Evolutionary conservation across 1,140 invertebrate genomes (phyloP), one percentile per base, ranked within the genome.

Genomic region (Cyphomyrmex costatus): DNA sequence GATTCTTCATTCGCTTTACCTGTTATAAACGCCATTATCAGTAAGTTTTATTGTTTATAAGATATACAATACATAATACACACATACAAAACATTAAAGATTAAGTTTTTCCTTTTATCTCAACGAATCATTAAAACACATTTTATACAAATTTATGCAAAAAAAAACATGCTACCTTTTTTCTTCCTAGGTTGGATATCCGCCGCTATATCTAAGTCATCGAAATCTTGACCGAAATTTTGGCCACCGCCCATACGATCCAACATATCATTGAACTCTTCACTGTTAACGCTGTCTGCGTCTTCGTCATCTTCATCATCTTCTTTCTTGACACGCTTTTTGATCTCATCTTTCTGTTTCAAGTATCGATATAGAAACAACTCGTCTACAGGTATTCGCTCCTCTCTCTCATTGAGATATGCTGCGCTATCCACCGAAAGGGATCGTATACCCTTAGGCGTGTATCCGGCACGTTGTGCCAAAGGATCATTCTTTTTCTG

Each of bases 231-330:
- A 46, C 92, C 96, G 16, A 97, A 90, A 90, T 97, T 96, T 89
- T 96, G 96, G 51, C 92, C 91, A 42, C 92, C 96, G 1, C 95
- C 96, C 91, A 98, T 95, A 73, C 94, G 95, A 91, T 97, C 97
- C 51, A 98, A 94, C 95, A 98, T 97, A n/a, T 97, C 96, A 85
- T 98, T 97, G 94, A 99, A 99, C 93, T 99, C 98, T 80, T 98
- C 97, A 93, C 98, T 98, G 86, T 96, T 97, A 3, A 99, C 97
- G 91, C 98, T 98, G 60, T 97, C 97, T 49, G 96, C 95, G 93
- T 98, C 98, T 1, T 82, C 66, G 8, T 82, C 4, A 91, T 97
- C 96, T 88, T 96, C 95, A 1, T 96, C 95, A 0, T 96, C 95
- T 60, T 94, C 91, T 4, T 89, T 92, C 10, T 95, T 94, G 68